Base-by-base conservation (phyloP, 2,113 vertebrate species). In the Syngnathus floridae region DNA sequence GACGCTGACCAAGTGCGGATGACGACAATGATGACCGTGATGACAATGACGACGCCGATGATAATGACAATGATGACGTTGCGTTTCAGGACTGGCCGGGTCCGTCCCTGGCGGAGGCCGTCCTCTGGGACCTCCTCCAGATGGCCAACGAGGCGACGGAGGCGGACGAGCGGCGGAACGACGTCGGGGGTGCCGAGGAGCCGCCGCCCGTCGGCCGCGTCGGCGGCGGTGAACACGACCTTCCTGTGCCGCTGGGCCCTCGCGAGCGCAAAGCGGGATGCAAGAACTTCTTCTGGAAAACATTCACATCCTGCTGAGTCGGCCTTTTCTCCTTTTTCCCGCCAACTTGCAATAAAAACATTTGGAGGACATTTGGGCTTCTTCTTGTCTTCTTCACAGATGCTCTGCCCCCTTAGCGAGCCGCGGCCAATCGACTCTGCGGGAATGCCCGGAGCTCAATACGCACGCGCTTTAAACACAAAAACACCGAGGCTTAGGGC, bases 201-300 rank as follows among this genome's bases (percentile, higher is more conserved):
- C 48, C 52, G 59, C 93, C 10, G 51, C 51, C 60, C 60, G 89
- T 97, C 80, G 95, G 97, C 78, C 90, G 95, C 2, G 76, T 78
- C 2, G 74, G 60, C 21, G 71, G 6, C 9, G 80, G 73, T 36
- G 12, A 21, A 21, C 93, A 92, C 48, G 48, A n/a, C 19, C 51
- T 12, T 4, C 17, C 19, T 2, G 48, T 6, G 17, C 5, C 21
- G 51, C 10, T 66, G 92, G 94, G 0, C 90, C 94, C 95, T 31
- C 90, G 96, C 40, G 97, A 98, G 88, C 94, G 96, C 77, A 99
- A 99, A 88, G 97, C 97, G 0, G 97, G 96, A 59, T 99, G 97
- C 93, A 99, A 99, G 91, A 99, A 98, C 84, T 99, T 99, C 94
- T 99, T 98, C 93, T 99, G 97, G 97, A 99, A 99, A 92, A 99